Evolutionary conservation across 2,797 vertebrate genomes (phyloP).

Genomic region (Euphonia xanthogaster): DNA sequence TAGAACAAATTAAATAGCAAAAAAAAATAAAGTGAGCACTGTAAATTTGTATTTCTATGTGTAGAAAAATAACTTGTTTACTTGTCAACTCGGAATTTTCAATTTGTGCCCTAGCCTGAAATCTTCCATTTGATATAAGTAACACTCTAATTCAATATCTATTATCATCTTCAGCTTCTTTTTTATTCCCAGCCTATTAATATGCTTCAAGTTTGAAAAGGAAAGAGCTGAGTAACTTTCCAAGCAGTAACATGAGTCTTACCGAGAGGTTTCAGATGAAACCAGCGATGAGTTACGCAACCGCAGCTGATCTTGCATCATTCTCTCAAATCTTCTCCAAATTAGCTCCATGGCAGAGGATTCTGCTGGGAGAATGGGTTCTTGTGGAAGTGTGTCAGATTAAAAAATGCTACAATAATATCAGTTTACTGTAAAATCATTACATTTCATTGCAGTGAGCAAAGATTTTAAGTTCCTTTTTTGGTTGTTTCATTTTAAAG

Average conservation of each 20-base stretch:
- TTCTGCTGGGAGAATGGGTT: conserved; percentile 41
- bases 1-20: neutral
- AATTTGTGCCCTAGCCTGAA: neutral
- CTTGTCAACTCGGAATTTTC: neutral
- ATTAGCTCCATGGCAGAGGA: conserved; percentile 88
- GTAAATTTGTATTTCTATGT: conserved; percentile 34
- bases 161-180: neutral
- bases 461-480: neutral
- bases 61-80: neutral
- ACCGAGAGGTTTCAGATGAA: conserved; percentile 85
- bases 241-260: conserved; percentile 83
- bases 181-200: neutral
- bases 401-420: conserved; percentile 67
- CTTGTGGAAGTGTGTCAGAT: conserved; percentile 66
- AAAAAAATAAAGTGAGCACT: conserved; percentile 16
- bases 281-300: conserved; percentile 86
- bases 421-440: conserved; percentile 58
- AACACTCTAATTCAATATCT: neutral
- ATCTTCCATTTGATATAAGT: neutral
- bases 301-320: conserved; percentile 90
- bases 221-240: conserved; percentile 53
- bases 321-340: conserved; percentile 90
- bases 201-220: neutral
- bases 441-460: conserved; percentile 55
- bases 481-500: conserved; percentile 7